Evolutionary conservation across 2,797 vertebrate species (phyloP).

Genomic region (Microctenopoma lineatum): DNA sequence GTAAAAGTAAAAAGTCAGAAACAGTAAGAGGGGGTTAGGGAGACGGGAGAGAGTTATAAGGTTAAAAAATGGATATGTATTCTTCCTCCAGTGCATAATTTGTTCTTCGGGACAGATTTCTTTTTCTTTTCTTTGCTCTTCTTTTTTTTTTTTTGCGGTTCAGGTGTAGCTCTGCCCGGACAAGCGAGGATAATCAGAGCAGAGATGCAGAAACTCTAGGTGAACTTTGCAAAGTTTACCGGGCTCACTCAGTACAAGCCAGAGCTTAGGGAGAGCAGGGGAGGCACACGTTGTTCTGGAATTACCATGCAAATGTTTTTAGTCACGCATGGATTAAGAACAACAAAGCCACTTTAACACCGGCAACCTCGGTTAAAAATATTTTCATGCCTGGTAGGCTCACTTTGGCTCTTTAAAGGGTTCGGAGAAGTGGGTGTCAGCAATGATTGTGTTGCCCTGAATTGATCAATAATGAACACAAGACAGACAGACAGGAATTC

Average conservation of each 20-base stretch:
- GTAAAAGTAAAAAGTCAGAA: constrained; percentile 23
- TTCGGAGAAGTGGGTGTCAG: constrained; percentile 13
- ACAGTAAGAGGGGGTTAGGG: constrained; percentile 1
- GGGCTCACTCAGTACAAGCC: constrained; percentile 38
- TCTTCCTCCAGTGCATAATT: constrained; percentile 39
- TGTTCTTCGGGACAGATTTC: constrained; percentile 20
- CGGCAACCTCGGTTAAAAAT: constrained; percentile 46
- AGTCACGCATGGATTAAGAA: constrained; percentile 61
- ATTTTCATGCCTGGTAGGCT: constrained; percentile 45
- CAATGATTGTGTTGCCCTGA: constrained; percentile 2
- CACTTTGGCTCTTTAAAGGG: constrained; percentile 30
- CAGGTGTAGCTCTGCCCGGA: constrained; percentile 50
- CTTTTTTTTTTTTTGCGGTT: constrained; percentile 22
- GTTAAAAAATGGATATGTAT: constrained; percentile 14
- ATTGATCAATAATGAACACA: constrained; percentile 27
- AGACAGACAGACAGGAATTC: constrained; percentile 1
- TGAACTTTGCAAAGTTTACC: constrained; percentile 71
- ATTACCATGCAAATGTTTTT: constrained; percentile 69
- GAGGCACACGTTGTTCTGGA: constrained; percentile 61
- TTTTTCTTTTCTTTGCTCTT: constrained; percentile 6
- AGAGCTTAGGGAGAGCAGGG: constrained; percentile 53
- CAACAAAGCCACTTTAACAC: constrained; percentile 64
- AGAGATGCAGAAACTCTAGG: constrained; percentile 66
- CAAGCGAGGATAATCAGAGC: constrained; percentile 56
- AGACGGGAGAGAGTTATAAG: constrained; percentile 18